Base-by-base conservation (phyloP, 2,797 vertebrate genomes). In the Onychomys arenicola region DNA sequence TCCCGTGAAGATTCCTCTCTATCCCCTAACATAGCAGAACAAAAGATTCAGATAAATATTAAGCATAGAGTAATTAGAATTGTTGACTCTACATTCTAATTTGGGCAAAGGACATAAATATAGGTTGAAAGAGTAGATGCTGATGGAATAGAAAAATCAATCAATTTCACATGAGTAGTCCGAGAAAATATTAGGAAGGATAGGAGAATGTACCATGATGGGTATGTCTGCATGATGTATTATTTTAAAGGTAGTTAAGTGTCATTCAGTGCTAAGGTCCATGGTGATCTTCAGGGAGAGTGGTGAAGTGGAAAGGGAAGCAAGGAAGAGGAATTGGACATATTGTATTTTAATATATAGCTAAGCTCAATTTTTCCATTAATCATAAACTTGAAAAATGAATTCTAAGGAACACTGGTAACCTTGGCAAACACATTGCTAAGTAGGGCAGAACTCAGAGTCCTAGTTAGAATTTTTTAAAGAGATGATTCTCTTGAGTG, bases 371-470 rank as follows among this genome's bases (percentile, higher is more conserved):
- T 59, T 93, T 95, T 96, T 86, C 61, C 63, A 76, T 85, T 94
- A 85, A 52, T n/a, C 7, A 77, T 49, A 73, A 57, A 76, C 86
- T 96, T 93, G 34, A 88, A 93, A 89, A 93, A 65, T 61, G 27
- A 92, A 86, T 90, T 86, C 55, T 83, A 85, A 95, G 55, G n/a
- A 96, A 87, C 34, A 67, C 27, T 17, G 37, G 81, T 95, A 97
- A 96, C 34, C 21, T 93, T 97, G 84, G 75, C 61, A 92, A 95
- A n/a, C 21, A 78, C 52, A 86, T 78, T 78, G 77, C 32, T 76
- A 96, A 94, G 80, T 76, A 96, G 81, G 77, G 21, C 96, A 97
- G 76, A 89, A 43, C 61, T 95, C 10, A 82, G 93, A 96, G 69
- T 96, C 80, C 67, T 96, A 82, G 90, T 93, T 89, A 80, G 67